Base-by-base conservation (phyloP, 2,888 invertebrate genomes). In the Hypomecis atomaria region DNA sequence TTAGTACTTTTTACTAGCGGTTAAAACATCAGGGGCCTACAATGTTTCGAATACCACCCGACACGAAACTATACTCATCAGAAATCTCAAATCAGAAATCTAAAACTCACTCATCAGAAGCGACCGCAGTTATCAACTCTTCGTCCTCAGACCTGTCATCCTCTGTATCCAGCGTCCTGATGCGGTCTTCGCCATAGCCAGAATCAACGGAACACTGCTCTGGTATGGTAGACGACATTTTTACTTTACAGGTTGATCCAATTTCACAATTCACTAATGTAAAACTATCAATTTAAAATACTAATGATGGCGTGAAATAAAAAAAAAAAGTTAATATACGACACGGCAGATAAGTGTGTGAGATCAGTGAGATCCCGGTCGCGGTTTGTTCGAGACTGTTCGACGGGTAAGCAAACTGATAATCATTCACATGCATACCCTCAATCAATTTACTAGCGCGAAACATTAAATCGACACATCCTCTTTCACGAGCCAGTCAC, bases 71-170 rank as follows among this genome's bases (percentile, higher is more conserved):
- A n/a, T n/a, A n/a, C n/a, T n/a, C n/a, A n/a, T n/a, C n/a, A n/a
- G 44, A 4, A 47, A 47, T 9, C 23, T 37, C 3, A 37, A 38
- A 8, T 0, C 13, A 33, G 40, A 40, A 33, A 42, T 79, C 74
- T 76, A 73, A 94, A 85, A 87, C 84, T 84, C 75, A 84, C 84
- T 79, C 75, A 13, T 78, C 72, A 33, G 71, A 67, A 55, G 73
- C 67, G 34, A 77, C 74, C 23, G 67, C 65, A 61, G 79, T 76
- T 38, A 75, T 66, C 43, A 77, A 78, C 11, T 79, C 77, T 33
- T 85, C 84, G 42, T 82, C 78, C 5, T 81, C 82, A 33, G 84
- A 81, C 77, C 83, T 82, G 50, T 78, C 78, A 71, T 78, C 74
- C 1, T 23, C 23, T 23, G 23, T 23, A 47, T 81, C 82, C 75